phyloP scores from a whole-genome alignment of 2,113 vertebrate species.

The Paralichthys olivaceus region DNA sequence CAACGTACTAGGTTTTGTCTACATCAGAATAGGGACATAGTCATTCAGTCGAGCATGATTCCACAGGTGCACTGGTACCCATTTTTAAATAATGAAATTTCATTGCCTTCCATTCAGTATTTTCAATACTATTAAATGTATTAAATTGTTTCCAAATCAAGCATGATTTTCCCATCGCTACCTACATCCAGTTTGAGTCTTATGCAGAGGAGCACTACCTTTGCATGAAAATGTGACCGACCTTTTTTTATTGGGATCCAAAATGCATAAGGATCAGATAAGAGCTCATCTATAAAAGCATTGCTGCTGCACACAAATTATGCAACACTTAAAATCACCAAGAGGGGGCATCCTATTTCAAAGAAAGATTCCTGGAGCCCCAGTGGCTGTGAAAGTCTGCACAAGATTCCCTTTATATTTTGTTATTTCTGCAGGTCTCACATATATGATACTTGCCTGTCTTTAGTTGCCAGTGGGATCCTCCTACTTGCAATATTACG shows the following conservation, averaged over 20 bases:
- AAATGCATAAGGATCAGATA: not conserved
- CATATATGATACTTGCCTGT: not conserved
- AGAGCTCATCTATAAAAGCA: not conserved
- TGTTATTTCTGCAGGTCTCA: not conserved
- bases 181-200: not conserved
- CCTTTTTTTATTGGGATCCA: not conserved
- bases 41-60: not conserved
- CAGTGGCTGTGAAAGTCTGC: not conserved
- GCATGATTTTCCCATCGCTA: not conserved
- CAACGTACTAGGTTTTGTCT: not conserved
- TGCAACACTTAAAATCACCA: constrained; percentile 40
- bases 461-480: not conserved
- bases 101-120: too few relatives aligned
- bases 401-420: not conserved
- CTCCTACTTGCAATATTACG: not conserved
- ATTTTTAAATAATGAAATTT: too few relatives aligned
- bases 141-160: too few relatives aligned
- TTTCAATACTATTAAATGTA: too few relatives aligned
- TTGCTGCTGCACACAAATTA: not conserved
- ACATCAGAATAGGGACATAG: not conserved
- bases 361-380: not conserved
- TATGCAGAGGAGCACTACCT: too few relatives aligned
- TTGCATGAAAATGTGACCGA: not conserved
- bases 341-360: constrained; percentile 59
- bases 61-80: too few relatives aligned